Base-by-base conservation (phyloP, 2,888 invertebrate species). In the Platerodrilus igneus region DNA sequence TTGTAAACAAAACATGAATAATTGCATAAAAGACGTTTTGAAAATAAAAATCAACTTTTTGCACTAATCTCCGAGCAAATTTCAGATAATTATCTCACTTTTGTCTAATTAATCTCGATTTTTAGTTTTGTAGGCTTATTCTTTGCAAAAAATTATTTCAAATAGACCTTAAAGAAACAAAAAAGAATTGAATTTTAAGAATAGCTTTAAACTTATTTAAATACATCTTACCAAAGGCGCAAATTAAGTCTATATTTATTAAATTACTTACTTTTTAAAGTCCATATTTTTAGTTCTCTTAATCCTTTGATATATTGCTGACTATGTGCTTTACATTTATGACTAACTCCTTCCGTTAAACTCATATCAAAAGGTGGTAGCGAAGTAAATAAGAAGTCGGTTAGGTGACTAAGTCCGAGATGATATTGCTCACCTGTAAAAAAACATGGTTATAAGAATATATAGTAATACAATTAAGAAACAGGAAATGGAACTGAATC, bases 221-320 rank as follows among this genome's bases (percentile, higher is more conserved):
- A 9, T 31, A 15, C 8, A 17, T 13, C 14, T 13, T 2, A 15
- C 16, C 4, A 9, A 2, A 16, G 13, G n/a, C 10, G 10, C 9
- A 25, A 25, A n/a, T n/a, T n/a, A n/a, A n/a, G n/a, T n/a, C n/a
- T n/a, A n/a, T n/a, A n/a, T n/a, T n/a, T n/a, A n/a, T n/a, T 9
- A 13, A 20, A 25, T 17, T 21, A 13, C 63, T 56, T 60, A 69
- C 69, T 68, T 57, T 63, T 60, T 9, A 69, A 49, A 3, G 69
- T 68, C 68, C 68, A 69, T 31, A 66, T 48, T 52, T 66, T 58
- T 46, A 67, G 64, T 25, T 54, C 50, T 20, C 56, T 51, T 22
- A 69, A 50, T 38, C 62, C 66, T 16, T 59, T 47, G 10, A 63
- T 38, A 45, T 60, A 69, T 36, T 51, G 51, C 28, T 47, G 50